phyloP scores from a whole-genome alignment of 2,888 invertebrate species.

The Caenorhabditis afra region DNA sequence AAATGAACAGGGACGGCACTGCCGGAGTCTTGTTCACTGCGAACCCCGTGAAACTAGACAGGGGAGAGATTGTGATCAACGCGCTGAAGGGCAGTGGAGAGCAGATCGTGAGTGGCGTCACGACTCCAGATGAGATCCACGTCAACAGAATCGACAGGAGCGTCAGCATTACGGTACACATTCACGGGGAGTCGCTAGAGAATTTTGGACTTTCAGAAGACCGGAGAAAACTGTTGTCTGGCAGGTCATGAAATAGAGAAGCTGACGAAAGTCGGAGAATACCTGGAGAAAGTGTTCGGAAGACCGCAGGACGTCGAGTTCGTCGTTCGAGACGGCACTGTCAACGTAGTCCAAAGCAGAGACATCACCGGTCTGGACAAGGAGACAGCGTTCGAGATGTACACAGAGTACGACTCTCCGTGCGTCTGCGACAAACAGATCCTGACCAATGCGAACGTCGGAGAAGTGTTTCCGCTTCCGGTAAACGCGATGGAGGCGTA shows the following conservation, averaged over 20 bases:
- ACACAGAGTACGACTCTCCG: slow-evolving; percentile 88
- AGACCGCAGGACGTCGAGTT: slow-evolving; percentile 88
- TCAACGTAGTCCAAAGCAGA: slow-evolving; percentile 80
- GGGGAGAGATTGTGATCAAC: slow-evolving; percentile 86
- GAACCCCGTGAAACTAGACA: slow-evolving; percentile 87
- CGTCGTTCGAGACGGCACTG: slow-evolving; percentile 85
- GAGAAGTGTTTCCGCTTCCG: slow-evolving; percentile 83
- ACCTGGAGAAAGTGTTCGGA: slow-evolving; percentile 86
- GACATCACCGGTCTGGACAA: slow-evolving; percentile 82
- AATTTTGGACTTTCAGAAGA: slow-evolving; percentile 10
- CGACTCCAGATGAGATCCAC: slow-evolving; percentile 85
- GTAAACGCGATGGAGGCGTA: slow-evolving; percentile 58
- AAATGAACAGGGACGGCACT: slow-evolving; percentile 86
- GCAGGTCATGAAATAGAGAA: slow-evolving; percentile 59
- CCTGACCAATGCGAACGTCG: slow-evolving; percentile 87
- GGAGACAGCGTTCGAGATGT: slow-evolving; percentile 88
- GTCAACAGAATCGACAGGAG: slow-evolving; percentile 29
- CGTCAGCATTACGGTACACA: slow-evolving; percentile 10
- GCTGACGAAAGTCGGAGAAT: slow-evolving; percentile 84
- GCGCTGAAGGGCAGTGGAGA: slow-evolving; percentile 90
- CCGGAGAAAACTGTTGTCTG: slow-evolving; percentile 56
- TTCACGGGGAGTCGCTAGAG: neutral
- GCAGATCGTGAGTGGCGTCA: slow-evolving; percentile 88
- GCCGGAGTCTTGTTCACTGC: slow-evolving; percentile 89
- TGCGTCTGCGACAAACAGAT: slow-evolving; percentile 85